Evolutionary conservation across 1,140 invertebrate genomes (phyloP).

Genomic region (Colletes latitarsis): DNA sequence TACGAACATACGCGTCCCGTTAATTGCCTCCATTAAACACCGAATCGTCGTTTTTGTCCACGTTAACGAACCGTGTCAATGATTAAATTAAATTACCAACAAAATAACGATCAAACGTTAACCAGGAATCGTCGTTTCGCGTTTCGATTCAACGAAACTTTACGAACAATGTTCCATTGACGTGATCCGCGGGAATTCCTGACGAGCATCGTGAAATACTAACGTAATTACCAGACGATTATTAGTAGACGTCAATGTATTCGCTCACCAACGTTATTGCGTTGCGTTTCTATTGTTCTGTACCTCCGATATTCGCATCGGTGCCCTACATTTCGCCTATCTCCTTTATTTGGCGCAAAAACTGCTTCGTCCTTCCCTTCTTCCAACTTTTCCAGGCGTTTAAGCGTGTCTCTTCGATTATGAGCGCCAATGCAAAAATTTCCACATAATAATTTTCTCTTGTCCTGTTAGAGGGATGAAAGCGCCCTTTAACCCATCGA

Average conservation of each 20-base stretch:
- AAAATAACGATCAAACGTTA: neutral
- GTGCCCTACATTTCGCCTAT: no score
- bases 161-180: neutral
- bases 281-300: no score
- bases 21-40: conserved; percentile 1
- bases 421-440: no score
- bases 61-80: neutral
- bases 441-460: no score
- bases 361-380: no score
- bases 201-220: neutral
- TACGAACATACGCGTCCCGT: neutral
- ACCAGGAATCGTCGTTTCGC: neutral
- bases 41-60: neutral
- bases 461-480: no score
- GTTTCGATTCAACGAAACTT: neutral
- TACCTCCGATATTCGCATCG: no score
- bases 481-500: no score
- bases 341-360: no score
- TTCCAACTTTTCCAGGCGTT: no score
- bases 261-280: neutral
- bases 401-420: no score
- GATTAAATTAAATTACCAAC: neutral
- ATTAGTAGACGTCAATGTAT: neutral
- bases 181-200: neutral
- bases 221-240: neutral